phyloP scores from a whole-genome alignment of 2,888 invertebrate species.

The Vesta saturnalis region DNA sequence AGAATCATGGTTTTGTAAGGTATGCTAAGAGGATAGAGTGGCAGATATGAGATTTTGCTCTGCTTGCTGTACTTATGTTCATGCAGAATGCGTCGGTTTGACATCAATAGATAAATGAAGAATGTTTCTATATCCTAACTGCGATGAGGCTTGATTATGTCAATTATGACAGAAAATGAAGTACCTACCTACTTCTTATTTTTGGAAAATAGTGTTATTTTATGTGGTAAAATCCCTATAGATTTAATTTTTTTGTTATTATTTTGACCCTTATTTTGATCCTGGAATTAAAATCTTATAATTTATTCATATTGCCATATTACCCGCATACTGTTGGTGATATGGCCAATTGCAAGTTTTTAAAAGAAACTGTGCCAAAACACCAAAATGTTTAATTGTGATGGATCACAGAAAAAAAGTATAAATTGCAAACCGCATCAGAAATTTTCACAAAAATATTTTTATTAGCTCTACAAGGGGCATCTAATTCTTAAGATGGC shows the following conservation, averaged over 20 bases:
- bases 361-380: too few species aligned
- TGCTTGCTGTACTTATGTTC: background rate
- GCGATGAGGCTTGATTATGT: too few species aligned
- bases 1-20: background rate
- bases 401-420: background rate
- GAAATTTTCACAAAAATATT: too few species aligned
- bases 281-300: background rate
- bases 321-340: background rate
- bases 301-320: background rate
- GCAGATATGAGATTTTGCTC: background rate
- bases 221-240: background rate
- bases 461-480: too few species aligned
- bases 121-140: too few species aligned
- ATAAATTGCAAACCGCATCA: too few species aligned
- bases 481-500: background rate
- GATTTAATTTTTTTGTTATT: background rate
- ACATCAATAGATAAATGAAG: too few species aligned
- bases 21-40: background rate
- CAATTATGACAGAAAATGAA: too few species aligned
- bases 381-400: too few species aligned
- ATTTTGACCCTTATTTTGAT: background rate
- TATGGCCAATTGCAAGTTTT: too few species aligned
- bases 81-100: background rate
- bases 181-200: too few species aligned
- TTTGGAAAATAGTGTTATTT: too few species aligned